Evolutionary conservation across 2,113 vertebrate species (phyloP).

Genomic region (Sialia sialis): DNA sequence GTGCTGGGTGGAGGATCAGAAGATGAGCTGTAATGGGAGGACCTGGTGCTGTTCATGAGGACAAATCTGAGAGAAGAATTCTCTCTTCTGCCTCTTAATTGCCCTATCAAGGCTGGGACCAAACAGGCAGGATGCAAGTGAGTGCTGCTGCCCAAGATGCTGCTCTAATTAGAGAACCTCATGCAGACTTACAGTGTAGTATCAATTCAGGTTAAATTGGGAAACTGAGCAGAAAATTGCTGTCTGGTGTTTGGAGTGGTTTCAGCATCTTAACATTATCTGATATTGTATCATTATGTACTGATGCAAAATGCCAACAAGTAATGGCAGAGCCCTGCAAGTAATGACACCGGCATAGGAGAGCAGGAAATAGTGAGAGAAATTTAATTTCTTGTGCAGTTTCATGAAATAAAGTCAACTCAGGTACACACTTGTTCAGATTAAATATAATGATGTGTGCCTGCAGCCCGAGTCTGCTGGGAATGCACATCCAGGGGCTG

Average conservation of each 20-base stretch:
- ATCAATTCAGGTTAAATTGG: constrained; percentile 63
- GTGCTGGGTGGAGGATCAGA: background rate
- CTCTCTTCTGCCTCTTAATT: background rate
- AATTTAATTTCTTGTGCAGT: constrained; percentile 31
- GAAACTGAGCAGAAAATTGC: constrained; percentile 72
- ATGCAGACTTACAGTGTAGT: constrained; percentile 30
- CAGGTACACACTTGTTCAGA: constrained; percentile 28
- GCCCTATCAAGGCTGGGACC: background rate
- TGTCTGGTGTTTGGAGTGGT: constrained; percentile 57
- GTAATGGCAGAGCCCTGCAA: background rate
- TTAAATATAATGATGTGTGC: constrained; percentile 39
- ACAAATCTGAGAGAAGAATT: background rate
- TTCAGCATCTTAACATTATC: constrained; percentile 57
- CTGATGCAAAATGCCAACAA: constrained; percentile 48
- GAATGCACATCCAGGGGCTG: constrained; percentile 5
- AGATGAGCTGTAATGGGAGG: background rate
- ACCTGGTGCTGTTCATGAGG: background rate
- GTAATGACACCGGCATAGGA: background rate
- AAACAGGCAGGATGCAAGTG: constrained; percentile 16
- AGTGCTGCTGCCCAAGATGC: constrained; percentile 30
- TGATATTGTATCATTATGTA: constrained; percentile 46
- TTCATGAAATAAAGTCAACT: constrained; percentile 29
- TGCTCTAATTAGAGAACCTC: constrained; percentile 51
- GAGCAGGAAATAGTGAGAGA: constrained; percentile 40
- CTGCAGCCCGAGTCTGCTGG: background rate